Percentiles rank a stretch among this genome's conserved stretches.
phyloP scores from a whole-genome alignment of 2,888 invertebrate species.

The Oxyteleia sp. region DNA sequence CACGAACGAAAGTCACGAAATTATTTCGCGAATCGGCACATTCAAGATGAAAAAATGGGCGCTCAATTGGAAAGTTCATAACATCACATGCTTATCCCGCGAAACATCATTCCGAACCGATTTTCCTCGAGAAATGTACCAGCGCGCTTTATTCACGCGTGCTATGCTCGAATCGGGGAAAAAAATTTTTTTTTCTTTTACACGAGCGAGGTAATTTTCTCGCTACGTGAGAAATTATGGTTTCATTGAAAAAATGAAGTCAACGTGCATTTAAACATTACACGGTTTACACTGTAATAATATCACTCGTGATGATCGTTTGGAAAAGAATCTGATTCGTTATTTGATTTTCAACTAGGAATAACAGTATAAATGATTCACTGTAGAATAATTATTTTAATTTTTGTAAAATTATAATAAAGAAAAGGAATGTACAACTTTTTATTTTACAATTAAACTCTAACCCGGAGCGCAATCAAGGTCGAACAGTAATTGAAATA shows the following conservation, averaged over 20 bases:
- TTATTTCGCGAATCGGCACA: slow-evolving; percentile 73
- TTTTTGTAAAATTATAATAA: too few relatives aligned
- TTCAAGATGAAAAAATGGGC: slow-evolving; percentile 44
- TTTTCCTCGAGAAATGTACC: slow-evolving; percentile 54
- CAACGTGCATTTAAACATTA: slow-evolving; percentile 20
- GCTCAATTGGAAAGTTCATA: slow-evolving; percentile 69
- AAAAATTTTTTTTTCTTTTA: slow-evolving; percentile 25
- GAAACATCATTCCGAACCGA: slow-evolving; percentile 43
- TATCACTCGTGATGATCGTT: background rate
- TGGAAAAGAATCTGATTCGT: background rate
- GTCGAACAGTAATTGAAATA: too few relatives aligned
- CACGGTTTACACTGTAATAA: slow-evolving; percentile 1
- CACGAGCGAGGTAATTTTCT: slow-evolving; percentile 37
- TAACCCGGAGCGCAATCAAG: too few relatives aligned
- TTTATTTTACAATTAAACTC: too few relatives aligned
- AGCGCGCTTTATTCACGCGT: slow-evolving; percentile 46
- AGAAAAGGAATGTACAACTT: too few relatives aligned
- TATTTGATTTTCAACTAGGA: too few relatives aligned
- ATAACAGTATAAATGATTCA: too few relatives aligned
- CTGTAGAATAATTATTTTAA: too few relatives aligned
- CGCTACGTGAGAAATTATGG: slow-evolving; percentile 47
- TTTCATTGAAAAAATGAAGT: slow-evolving; percentile 15
- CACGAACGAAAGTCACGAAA: slow-evolving; percentile 75
- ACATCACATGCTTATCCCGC: slow-evolving; percentile 53
- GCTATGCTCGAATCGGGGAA: background rate